A percentile compares a stretch with the other conserved stretches of the same genome.
Evolutionary conservation across 1,140 invertebrate species (phyloP).

Genomic region (Micrasema longulum): DNA sequence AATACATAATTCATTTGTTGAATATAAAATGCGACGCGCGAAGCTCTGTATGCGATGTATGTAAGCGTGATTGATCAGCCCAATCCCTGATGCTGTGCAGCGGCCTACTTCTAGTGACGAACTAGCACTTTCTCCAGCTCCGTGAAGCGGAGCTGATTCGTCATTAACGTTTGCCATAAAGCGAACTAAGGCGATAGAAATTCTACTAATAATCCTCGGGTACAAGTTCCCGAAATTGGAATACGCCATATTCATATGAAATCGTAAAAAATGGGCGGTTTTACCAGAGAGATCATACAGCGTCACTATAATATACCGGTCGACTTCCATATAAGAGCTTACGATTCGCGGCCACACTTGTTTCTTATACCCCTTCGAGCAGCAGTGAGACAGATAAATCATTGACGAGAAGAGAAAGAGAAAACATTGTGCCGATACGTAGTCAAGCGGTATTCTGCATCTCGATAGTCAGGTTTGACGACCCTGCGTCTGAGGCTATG

Average conservation of each 20-base stretch:
- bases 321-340: conserved; percentile 29
- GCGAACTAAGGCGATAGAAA: no score
- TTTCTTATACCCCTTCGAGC: conserved; percentile 7
- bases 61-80: no score
- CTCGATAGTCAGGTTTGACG: conserved; percentile 28
- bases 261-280: conserved; percentile 4
- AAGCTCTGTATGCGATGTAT: no score
- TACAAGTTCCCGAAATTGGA: not conserved
- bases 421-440: not conserved
- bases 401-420: conserved; percentile 23
- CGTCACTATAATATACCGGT: conserved; percentile 2
- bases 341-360: conserved; percentile 8
- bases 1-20: no score
- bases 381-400: conserved; percentile 7
- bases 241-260: not conserved
- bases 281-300: conserved; percentile 4
- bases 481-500: conserved; percentile 39
- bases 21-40: no score
- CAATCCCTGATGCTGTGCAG: no score
- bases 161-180: no score
- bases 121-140: no score
- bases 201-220: no score
- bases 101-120: no score
- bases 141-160: no score
- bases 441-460: conserved; percentile 22